Conservation (phyloP, 2,888 invertebrate genomes). For the Acrobasis consociella region DNA sequence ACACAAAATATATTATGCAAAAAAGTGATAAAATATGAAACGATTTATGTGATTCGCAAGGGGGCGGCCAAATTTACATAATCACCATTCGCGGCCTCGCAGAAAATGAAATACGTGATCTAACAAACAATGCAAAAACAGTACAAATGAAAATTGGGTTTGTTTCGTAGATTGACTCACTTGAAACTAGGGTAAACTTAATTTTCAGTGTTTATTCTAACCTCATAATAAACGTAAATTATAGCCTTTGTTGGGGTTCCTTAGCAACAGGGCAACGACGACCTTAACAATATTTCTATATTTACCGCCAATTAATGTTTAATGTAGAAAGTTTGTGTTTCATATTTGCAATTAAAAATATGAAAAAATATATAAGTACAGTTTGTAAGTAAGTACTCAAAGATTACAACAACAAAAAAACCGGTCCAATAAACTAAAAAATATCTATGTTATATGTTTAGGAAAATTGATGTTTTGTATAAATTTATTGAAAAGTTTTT, state of each 20-base stretch:
- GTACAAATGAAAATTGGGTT: constrained; percentile 36
- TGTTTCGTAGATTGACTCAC: constrained; percentile 13
- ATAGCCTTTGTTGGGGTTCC: background rate
- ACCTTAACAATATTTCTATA: too few relatives aligned
- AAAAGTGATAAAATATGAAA: constrained; percentile 74
- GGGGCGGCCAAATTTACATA: constrained; percentile 67
- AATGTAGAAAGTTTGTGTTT: too few relatives aligned
- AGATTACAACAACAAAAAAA: too few relatives aligned
- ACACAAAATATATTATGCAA: constrained; percentile 68
- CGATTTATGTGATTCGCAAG: constrained; percentile 70
- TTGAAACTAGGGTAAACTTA: constrained; percentile 6
- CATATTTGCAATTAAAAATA: too few relatives aligned
- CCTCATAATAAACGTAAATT: background rate
- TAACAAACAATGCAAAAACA: constrained; percentile 53
- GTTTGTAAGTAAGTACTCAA: too few relatives aligned
- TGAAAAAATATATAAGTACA: too few relatives aligned
- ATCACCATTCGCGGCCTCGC: constrained; percentile 60
- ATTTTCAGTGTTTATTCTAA: constrained; percentile 27
- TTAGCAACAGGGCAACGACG: too few relatives aligned
- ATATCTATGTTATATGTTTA: too few relatives aligned
- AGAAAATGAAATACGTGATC: constrained; percentile 71
- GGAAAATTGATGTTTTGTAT: too few relatives aligned
- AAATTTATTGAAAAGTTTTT: too few relatives aligned
- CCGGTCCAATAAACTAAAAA: too few relatives aligned
- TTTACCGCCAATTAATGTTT: too few relatives aligned